Base-by-base conservation (phyloP, 2,113 vertebrate genomes). In the Nansenia antarctica region DNA sequence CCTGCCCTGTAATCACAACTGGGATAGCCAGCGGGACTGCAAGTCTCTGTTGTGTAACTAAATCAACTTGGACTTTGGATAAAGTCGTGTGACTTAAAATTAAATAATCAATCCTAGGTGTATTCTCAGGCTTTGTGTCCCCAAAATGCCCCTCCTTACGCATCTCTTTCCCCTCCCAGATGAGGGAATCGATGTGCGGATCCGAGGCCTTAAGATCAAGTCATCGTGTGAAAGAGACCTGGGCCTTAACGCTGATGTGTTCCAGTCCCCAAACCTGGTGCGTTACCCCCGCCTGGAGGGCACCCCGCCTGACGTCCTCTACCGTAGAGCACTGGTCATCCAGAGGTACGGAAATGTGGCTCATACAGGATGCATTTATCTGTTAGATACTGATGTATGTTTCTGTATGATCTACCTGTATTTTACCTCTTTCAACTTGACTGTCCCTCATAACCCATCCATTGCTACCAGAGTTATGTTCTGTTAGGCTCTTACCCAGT, bases 261-360 rank as follows among this genome's bases (percentile, higher is more conserved):
- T 99, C 87, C 96, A 97, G 85, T 92, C 96, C 1, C 87, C 93
- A 45, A 96, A 94, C 81, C 87, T 98, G n/a, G 98, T 98, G 67
- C 94, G 97, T 32, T 99, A 98, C 78, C 98, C 98, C 0, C 96
- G 97, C 37, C 93, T 99, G 5, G 97, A 99, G 89, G 96, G 97
- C 71, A 96, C 94, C 1, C 90, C 91, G 1, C 92, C 97, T 0
- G 97, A 98, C 54, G 78, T 95, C 61, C 92, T 99, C 2, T 99
- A 99, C 89, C 93, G 94, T 59, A 91, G 96, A 78, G 95, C 95
- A 0, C 86, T 97, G 32, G 89, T 98, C 53, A 94, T 98, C 62
- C 95, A 98, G 86, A 98, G 97, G 97, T 98, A 72, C 3, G 29
- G n/a, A n/a, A n/a, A n/a, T n/a, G n/a, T n/a, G n/a, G n/a, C n/a